These are phyloP conservation scores for Drosophila affinis DNA, from an alignment of 2,888 invertebrate genomes.

Conservation along the genomic window DNA sequence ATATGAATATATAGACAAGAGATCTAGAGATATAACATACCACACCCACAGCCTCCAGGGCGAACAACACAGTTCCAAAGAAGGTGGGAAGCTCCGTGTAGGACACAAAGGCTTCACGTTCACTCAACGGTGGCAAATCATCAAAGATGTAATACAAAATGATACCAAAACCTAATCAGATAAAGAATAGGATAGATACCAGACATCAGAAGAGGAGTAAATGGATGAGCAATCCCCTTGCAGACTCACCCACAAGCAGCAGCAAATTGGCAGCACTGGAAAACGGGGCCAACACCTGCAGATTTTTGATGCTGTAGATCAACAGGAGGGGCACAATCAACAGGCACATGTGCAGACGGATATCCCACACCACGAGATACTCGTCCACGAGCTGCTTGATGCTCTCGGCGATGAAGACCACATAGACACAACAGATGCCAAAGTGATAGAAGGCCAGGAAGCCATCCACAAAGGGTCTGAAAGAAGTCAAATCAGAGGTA, in stretches of 20 bases:
- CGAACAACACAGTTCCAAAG: conserved; percentile 97
- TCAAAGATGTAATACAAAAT: conserved; percentile 93
- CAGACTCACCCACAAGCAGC: conserved; percentile 87
- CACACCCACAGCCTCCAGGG: conserved; percentile 93
- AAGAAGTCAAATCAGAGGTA: conserved; percentile 38
- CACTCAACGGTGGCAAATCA: conserved; percentile 85
- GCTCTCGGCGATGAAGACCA: conserved; percentile 96
- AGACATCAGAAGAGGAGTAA: too few relatives aligned
- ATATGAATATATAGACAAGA: too few relatives aligned
- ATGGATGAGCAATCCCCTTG: background rate
- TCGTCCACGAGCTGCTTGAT: conserved; percentile 90
- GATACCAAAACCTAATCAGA: conserved; percentile 87
- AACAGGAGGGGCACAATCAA: conserved; percentile 89
- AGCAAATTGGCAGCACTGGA: conserved; percentile 96
- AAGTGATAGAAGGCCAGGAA: conserved; percentile 95
- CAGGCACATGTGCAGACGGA: conserved; percentile 85
- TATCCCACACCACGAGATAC: conserved; percentile 84
- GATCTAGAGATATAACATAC: conserved; percentile 85
- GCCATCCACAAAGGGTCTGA: conserved; percentile 90
- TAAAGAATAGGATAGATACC: background rate
- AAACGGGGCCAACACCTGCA: conserved; percentile 94
- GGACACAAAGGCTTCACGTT: conserved; percentile 84
- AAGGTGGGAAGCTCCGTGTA: conserved; percentile 89
- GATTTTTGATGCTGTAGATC: conserved; percentile 90
- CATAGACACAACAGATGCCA: conserved; percentile 99